Conservation (phyloP, 2,113 vertebrate species). For the Perccottus glenii region DNA sequence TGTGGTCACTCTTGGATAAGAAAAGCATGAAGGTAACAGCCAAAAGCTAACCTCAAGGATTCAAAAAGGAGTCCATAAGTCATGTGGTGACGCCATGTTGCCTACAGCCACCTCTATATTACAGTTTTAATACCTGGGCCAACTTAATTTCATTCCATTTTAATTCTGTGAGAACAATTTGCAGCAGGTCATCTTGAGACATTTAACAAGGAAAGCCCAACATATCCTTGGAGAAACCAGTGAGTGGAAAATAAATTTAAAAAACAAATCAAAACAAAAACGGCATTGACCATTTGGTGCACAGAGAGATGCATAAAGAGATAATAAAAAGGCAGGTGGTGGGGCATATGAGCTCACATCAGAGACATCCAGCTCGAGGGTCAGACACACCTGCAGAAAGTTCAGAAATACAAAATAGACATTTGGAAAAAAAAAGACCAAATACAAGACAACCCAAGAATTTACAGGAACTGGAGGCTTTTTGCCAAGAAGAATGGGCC, state of each 20-base stretch:
- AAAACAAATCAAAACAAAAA: background rate
- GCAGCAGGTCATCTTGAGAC: background rate
- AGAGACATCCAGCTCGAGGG: too few species aligned
- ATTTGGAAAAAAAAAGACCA: too few species aligned
- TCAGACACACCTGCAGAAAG: too few species aligned
- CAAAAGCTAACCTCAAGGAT: constrained; percentile 2
- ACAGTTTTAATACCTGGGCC: background rate
- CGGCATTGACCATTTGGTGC: too few species aligned
- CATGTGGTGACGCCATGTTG: background rate
- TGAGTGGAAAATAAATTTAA: background rate
- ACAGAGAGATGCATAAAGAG: too few species aligned
- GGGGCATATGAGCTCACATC: too few species aligned
- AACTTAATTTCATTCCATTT: background rate
- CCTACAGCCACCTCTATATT: background rate
- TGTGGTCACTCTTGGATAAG: background rate
- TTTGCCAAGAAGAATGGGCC: too few species aligned
- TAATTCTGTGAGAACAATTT: background rate
- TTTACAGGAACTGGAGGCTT: too few species aligned
- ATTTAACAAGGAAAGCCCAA: background rate
- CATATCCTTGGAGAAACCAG: too few species aligned
- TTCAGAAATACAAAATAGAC: too few species aligned
- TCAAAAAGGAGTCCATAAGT: background rate
- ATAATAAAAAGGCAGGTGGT: too few species aligned
- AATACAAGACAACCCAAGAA: too few species aligned
- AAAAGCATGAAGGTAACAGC: background rate